phyloP scores from a whole-genome alignment of 2,113 vertebrate species.

The Mus spicilegus region DNA sequence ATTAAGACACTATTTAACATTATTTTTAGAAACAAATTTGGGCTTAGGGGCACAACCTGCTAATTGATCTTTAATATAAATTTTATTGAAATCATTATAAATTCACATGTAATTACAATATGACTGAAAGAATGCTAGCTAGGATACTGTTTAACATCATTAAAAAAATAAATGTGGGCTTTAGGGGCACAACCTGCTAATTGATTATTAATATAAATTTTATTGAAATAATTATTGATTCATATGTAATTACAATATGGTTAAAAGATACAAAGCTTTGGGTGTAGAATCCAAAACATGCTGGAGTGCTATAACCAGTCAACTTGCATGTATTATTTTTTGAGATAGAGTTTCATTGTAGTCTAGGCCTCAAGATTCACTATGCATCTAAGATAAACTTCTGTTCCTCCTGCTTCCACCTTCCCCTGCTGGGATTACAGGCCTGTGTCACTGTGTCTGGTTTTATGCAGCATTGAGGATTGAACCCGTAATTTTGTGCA shows the following conservation, averaged over 20 bases:
- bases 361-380: neutral
- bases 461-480: neutral
- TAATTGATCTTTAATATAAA: slow-evolving; percentile 33
- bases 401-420: neutral
- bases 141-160: neutral
- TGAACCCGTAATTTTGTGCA: neutral
- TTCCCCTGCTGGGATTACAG: neutral
- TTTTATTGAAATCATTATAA: slow-evolving; percentile 30
- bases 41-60: neutral
- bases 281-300: neutral
- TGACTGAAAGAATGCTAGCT: neutral
- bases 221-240: slow-evolving; percentile 23
- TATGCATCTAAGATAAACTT: neutral
- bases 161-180: neutral
- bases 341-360: neutral
- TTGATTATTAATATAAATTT: slow-evolving; percentile 30
- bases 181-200: neutral
- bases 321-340: neutral
- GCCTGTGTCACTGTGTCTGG: neutral
- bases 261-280: neutral
- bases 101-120: neutral
- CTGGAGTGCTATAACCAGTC: neutral
- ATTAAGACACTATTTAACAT: neutral
- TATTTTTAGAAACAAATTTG: neutral
- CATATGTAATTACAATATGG: neutral